phyloP scores from a whole-genome alignment of 2,888 invertebrate species.

The Pristionchus japonicus region DNA sequence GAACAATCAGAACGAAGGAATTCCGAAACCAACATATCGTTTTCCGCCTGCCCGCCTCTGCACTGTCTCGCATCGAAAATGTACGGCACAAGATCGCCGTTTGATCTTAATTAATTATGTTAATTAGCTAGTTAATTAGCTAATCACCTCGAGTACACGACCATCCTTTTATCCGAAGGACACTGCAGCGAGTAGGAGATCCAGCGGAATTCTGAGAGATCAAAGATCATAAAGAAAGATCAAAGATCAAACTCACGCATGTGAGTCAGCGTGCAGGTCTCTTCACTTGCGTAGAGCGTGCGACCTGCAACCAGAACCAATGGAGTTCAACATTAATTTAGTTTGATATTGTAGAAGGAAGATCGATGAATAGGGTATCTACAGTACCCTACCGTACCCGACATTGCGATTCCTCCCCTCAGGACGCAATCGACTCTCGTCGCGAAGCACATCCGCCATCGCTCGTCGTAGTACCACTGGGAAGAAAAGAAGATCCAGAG shows the following conservation, averaged over 20 bases:
- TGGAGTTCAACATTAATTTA: background rate
- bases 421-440: conserved; percentile 41
- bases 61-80: conserved; percentile 43
- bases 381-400: conserved; percentile 25
- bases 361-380: background rate
- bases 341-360: no score
- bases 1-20: background rate
- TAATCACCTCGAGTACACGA: conserved; percentile 10
- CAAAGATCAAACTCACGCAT: conserved; percentile 13
- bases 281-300: conserved; percentile 6
- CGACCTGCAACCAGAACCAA: background rate
- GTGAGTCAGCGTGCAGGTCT: conserved; percentile 27
- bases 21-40: background rate
- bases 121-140: background rate
- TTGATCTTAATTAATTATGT: background rate
- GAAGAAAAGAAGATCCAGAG: background rate
- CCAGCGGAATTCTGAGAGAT: conserved; percentile 25
- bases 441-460: conserved; percentile 38
- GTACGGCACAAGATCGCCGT: conserved; percentile 43
- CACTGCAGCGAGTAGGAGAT: conserved; percentile 6
- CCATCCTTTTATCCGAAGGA: conserved; percentile 2
- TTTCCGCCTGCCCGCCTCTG: conserved; percentile 6
- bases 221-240: conserved; percentile 12
- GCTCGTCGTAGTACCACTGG: conserved; percentile 35
- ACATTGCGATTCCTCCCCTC: background rate